These are phyloP conservation scores for Drosophila peninsularis DNA, from an alignment of 2,888 invertebrate species.

Conservation along the genomic window DNA sequence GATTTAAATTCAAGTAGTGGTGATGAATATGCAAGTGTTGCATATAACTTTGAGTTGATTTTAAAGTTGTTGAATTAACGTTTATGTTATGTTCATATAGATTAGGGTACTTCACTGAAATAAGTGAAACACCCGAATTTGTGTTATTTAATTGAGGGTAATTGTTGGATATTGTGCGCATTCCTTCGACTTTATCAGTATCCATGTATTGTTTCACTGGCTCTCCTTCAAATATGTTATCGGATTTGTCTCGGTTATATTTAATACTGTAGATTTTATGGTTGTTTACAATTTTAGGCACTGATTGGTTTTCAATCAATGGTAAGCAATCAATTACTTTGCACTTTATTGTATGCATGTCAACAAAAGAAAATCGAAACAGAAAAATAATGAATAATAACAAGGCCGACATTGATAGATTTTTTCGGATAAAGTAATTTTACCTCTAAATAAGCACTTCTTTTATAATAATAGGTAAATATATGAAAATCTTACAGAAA, in stretches of 20 bases:
- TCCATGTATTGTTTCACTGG: neutral
- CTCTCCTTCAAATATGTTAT: neutral
- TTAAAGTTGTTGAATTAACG: neutral
- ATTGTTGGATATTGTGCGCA: neutral
- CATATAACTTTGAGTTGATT: neutral
- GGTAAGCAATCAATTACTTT: neutral
- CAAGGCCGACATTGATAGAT: conserved; percentile 8
- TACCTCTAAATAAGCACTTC: neutral
- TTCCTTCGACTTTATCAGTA: neutral
- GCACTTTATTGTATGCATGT: neutral
- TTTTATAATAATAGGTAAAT: neutral
- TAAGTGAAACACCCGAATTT: neutral
- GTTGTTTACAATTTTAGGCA: conserved; percentile 18
- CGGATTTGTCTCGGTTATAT: neutral
- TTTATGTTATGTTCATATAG: neutral
- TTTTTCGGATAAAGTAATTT: neutral
- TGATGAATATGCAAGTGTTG: conserved; percentile 24
- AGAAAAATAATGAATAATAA: conserved; percentile 5
- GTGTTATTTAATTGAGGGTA: neutral
- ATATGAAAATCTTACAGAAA: neutral
- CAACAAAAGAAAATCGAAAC: neutral
- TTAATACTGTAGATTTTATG: neutral
- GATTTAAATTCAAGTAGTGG: conserved; percentile 12
- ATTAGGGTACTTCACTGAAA: neutral
- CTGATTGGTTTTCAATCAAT: conserved; percentile 14